Percentiles rank a stretch among this genome's conserved stretches.
Evolutionary conservation across 2,113 vertebrate genomes (phyloP).

Genomic region (Sylvilagus bachmani): DNA sequence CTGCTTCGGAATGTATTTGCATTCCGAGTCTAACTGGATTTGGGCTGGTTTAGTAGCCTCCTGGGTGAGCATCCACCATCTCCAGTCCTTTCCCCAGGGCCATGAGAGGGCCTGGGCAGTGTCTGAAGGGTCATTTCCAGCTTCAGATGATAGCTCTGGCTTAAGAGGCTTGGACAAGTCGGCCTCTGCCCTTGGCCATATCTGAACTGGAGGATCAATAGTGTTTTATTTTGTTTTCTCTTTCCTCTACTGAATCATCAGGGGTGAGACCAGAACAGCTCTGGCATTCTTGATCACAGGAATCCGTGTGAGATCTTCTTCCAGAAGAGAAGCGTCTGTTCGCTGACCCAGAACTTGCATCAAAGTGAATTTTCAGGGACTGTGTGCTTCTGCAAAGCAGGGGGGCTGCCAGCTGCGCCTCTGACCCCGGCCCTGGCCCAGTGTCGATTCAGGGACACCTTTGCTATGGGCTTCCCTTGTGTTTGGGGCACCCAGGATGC

Average conservation of each 20-base stretch:
- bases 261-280: not conserved
- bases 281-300: conserved; percentile 46
- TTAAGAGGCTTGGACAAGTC: conserved; percentile 48
- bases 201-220: conserved; percentile 43
- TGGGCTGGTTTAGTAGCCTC: not conserved
- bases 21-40: not conserved
- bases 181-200: not conserved
- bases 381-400: not conserved
- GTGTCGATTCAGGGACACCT: not conserved
- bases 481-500: not conserved
- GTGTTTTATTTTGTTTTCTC: conserved; percentile 57
- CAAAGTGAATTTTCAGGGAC: not conserved
- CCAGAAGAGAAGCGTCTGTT: not conserved
- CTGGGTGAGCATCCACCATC: not conserved
- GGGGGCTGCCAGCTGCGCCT: not conserved
- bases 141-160: conserved; percentile 16
- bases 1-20: not conserved
- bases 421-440: rapidly evolving
- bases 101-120: not conserved
- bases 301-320: not conserved
- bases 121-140: conserved; percentile 56
- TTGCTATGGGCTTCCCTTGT: too few relatives aligned
- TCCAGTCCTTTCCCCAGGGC: not conserved
- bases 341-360: not conserved
- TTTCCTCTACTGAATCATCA: conserved; percentile 62